A percentile compares a stretch with the other conserved stretches of the same genome.
Conservation (phyloP, 2,797 vertebrate genomes). For the Okamejei kenojei region DNA sequence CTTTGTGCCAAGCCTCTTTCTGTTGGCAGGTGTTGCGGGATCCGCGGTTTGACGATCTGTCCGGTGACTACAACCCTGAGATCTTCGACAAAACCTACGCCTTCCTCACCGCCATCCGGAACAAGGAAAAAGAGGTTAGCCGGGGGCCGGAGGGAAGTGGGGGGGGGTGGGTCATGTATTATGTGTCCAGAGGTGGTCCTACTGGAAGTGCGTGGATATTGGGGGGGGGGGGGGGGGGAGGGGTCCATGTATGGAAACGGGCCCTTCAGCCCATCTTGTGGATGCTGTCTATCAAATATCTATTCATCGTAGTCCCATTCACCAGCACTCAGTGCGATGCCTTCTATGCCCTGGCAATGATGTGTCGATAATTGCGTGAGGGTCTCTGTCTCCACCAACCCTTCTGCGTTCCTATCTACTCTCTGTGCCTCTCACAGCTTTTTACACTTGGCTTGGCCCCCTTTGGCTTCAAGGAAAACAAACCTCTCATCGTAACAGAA, state of each 20-base stretch:
- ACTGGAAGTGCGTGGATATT: not conserved
- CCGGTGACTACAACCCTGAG: constrained; percentile 81
- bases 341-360: too few relatives aligned
- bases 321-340: not conserved
- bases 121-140: constrained; percentile 70
- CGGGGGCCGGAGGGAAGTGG: not conserved
- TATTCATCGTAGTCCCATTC: too few relatives aligned
- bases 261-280: not conserved
- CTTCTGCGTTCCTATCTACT: too few relatives aligned
- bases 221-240: not conserved
- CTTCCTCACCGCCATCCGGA: constrained; percentile 70
- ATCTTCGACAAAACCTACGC: constrained; percentile 80
- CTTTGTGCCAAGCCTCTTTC: not conserved
- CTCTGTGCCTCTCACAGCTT: too few relatives aligned
- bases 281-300: too few relatives aligned
- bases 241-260: not conserved
- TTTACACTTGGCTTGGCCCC: too few relatives aligned
- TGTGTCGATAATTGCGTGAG: not conserved
- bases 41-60: constrained; percentile 88
- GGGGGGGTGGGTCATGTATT: not conserved
- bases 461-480: too few relatives aligned
- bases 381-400: too few relatives aligned
- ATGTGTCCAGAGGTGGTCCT: too few relatives aligned
- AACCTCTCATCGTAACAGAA: too few relatives aligned
- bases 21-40: constrained; percentile 68